Evolutionary conservation across 2,888 invertebrate species (phyloP).

Genomic region (Leucania comma): DNA sequence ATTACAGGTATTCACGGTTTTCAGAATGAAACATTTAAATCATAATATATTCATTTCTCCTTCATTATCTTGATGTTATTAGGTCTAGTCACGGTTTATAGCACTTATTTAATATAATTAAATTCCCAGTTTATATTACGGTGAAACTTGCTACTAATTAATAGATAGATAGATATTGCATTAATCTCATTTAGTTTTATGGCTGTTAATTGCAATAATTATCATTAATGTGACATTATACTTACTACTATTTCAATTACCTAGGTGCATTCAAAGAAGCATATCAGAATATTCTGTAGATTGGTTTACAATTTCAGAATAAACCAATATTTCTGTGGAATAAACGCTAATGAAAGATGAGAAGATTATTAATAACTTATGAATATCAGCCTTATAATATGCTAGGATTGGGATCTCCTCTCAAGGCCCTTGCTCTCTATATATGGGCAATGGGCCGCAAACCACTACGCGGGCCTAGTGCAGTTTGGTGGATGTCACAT

Average conservation of each 20-base stretch:
- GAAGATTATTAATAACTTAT: no score
- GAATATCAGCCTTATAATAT: no score
- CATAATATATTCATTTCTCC: constrained; percentile 8
- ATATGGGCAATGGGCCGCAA: no score
- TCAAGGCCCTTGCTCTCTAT: no score
- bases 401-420: no score
- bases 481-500: no score
- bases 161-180: constrained; percentile 1
- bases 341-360: background rate
- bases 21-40: constrained; percentile 30
- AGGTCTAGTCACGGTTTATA: constrained; percentile 32
- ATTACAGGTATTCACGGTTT: constrained; percentile 21
- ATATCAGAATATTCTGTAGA: background rate
- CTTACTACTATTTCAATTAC: constrained; percentile 15
- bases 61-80: constrained; percentile 29
- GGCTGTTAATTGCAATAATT: constrained; percentile 10
- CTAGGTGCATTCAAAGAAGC: background rate
- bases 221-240: background rate
- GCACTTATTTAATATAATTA: constrained; percentile 21
- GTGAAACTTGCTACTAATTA: background rate
- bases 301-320: constrained; percentile 17
- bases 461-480: no score
- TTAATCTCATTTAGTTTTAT: constrained; percentile 22
- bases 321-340: no score
- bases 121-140: constrained; percentile 14